Evolutionary conservation across 2,113 vertebrate genomes (phyloP).

Genomic region (Epinephelus fuscoguttatus): DNA sequence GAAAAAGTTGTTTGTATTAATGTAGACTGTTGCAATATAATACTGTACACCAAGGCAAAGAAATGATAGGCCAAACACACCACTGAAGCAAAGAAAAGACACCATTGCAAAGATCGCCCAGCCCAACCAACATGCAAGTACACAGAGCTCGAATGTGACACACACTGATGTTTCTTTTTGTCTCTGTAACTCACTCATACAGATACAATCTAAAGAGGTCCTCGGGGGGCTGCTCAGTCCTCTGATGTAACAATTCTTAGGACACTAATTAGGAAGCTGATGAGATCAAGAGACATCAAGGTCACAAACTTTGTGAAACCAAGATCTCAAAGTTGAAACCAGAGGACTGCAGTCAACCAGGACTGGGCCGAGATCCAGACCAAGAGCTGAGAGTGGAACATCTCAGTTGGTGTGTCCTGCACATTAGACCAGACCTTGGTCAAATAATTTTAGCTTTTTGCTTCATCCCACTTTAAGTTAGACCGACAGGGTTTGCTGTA

Average conservation of each 20-base stretch:
- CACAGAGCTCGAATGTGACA: conserved; percentile 43
- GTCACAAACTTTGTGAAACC: conserved; percentile 3
- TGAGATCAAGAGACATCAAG: conserved; percentile 25
- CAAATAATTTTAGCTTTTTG: conserved; percentile 45
- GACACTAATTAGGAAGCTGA: conserved; percentile 19
- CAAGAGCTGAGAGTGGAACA: conserved; percentile 46
- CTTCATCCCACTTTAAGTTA: conserved; percentile 48
- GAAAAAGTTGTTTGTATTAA: not conserved
- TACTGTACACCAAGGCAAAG: conserved; percentile 31
- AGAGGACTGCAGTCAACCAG: conserved; percentile 67
- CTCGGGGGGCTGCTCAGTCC: conserved; percentile 68
- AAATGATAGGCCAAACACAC: conserved; percentile 54
- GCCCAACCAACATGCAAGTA: conserved; percentile 72
- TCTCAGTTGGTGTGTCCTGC: conserved; percentile 55
- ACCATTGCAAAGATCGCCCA: conserved; percentile 54
- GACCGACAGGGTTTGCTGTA: conserved; percentile 11
- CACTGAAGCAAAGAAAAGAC: conserved; percentile 50
- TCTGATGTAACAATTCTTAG: conserved; percentile 44
- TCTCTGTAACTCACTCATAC: conserved; percentile 39
- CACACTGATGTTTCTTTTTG: conserved; percentile 16
- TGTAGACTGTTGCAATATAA: conserved; percentile 22
- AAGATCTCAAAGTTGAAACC: conserved; percentile 36
- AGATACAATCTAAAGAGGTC: conserved; percentile 58
- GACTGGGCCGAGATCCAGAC: conserved; percentile 51
- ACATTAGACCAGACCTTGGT: conserved; percentile 65